Evolutionary conservation across 2,797 vertebrate species (phyloP).

Genomic region (Tragelaphus oryx): DNA sequence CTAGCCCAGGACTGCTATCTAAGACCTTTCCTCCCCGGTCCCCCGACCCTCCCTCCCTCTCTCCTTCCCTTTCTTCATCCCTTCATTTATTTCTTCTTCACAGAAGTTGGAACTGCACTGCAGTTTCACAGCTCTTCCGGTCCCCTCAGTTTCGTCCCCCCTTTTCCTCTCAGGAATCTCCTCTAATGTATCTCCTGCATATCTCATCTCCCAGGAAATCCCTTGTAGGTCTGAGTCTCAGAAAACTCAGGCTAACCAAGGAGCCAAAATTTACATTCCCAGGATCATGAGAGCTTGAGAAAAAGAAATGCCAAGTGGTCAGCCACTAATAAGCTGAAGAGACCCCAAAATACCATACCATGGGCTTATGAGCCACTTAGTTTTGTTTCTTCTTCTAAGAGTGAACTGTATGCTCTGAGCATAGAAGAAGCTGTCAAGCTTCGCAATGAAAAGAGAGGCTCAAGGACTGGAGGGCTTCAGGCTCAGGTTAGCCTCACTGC

Average conservation of each 20-base stretch:
- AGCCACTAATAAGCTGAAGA: background rate
- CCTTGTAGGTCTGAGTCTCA: background rate
- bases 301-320: background rate
- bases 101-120: background rate
- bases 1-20: background rate
- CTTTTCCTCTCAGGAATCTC: background rate
- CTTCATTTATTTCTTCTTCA: background rate
- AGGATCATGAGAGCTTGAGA: background rate
- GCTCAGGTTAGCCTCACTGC: background rate
- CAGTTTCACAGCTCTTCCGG: background rate
- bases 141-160: background rate
- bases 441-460: background rate
- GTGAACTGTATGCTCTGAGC: background rate
- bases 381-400: background rate
- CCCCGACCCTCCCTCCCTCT: accelerated
- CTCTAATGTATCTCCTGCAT: background rate
- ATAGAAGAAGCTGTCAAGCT: background rate
- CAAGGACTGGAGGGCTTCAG: background rate
- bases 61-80: background rate
- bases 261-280: background rate
- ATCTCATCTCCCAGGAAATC: background rate
- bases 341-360: background rate
- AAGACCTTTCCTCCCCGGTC: background rate
- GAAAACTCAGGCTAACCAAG: background rate
- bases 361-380: background rate